Evolutionary conservation across 2,888 invertebrate species (phyloP), one percentile per base, ranked within the genome.

Genomic region (Pristionchus entomophagus): DNA sequence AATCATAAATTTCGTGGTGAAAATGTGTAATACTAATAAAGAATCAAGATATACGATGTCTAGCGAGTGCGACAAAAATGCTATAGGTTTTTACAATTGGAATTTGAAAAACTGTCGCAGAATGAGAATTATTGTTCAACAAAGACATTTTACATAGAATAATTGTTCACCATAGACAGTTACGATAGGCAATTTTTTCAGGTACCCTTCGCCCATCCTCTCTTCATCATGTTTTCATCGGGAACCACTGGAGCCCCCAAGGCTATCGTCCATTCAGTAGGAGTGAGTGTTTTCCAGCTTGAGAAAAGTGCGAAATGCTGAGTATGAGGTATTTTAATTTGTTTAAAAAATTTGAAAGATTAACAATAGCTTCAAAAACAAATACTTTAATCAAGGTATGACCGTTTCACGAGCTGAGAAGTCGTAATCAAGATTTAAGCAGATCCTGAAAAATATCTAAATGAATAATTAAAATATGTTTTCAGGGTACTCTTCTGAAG

Each of bases 161-260:
- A 29, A 29, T 6, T 65, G 5, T 59, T 59, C 59, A 26, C 22
- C 35, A 29, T 12, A 5, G 32, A 65, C 14, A 29, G 6, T 32
- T 65, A 65, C 5, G n/a, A 17, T n/a, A n/a, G n/a, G n/a, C n/a
- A n/a, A n/a, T 2, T 6, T 69, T 41, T 94, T 84, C 95, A 95
- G 92, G 94, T 95, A 3, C 94, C 95, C 0, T 95, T 95, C 91
- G 94, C 94, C 90, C 95, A 95, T 91, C 95, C 95, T 0, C 92
- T 95, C 49, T 95, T 94, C 89, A 95, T 95, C 85, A 94, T 95
- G 94, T 95, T 95, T 90, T 95, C 95, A 0, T 95, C 95, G 0
- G 95, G 95, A n/a, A 95, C 95, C 6, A 95, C 95, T 0, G 95
- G 95, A 2, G 93, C 94, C 26, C 95, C 95, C 49, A 95, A 95